Evolutionary conservation across 1,140 invertebrate species (phyloP).

Genomic region (Drosophila nasuta): DNA sequence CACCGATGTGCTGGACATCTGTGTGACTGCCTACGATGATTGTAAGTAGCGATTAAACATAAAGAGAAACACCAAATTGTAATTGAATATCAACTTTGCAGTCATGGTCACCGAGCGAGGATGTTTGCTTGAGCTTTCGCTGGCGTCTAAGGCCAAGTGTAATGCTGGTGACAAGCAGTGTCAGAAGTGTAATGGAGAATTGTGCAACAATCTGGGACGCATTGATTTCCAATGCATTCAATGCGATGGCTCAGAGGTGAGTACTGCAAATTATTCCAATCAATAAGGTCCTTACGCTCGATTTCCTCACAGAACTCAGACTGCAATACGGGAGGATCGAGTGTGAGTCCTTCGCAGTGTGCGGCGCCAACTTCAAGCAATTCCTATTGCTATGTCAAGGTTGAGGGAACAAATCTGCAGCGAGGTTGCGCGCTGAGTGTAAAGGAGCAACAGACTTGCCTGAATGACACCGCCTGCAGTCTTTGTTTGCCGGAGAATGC

Average conservation of each 20-base stretch:
- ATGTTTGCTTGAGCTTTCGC: conserved; percentile 59
- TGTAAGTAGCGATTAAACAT: conserved; percentile 49
- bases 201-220: conserved; percentile 75
- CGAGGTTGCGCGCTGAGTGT: conserved; percentile 63
- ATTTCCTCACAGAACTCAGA: conserved; percentile 34
- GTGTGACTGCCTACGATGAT: conserved; percentile 71
- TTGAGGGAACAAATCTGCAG: conserved; percentile 18
- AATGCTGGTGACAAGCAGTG: conserved; percentile 53
- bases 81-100: conserved; percentile 16
- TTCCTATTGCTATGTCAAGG: conserved; percentile 75
- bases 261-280: background rate
- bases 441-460: conserved; percentile 61
- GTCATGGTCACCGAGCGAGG: conserved; percentile 70
- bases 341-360: conserved; percentile 52
- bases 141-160: conserved; percentile 50
- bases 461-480: conserved; percentile 53
- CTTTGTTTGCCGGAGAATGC: conserved; percentile 64
- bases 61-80: background rate
- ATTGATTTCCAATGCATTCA: conserved; percentile 69
- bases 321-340: conserved; percentile 44
- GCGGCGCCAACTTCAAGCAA: conserved; percentile 64
- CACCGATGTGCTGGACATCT: conserved; percentile 69
- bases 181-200: conserved; percentile 60
- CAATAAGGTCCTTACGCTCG: background rate
- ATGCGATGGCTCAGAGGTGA: conserved; percentile 65